Conservation (phyloP, 2,113 vertebrate genomes). For the Zonotrichia leucophrys region DNA sequence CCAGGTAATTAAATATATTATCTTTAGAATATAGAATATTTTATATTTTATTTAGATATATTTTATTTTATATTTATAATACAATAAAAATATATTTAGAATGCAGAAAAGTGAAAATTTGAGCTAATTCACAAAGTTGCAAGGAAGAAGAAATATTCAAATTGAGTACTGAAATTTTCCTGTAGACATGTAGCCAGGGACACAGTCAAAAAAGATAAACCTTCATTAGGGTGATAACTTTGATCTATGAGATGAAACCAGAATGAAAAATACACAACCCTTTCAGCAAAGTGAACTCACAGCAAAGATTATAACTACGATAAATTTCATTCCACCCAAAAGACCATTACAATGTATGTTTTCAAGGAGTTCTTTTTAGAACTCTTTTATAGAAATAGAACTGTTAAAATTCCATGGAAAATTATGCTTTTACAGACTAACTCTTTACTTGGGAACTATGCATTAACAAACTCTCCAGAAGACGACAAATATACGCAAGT, state of each 20-base stretch:
- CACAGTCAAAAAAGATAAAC: neutral
- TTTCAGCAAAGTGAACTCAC: neutral
- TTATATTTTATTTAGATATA: neutral
- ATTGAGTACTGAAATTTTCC: neutral
- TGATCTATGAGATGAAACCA: neutral
- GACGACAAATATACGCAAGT: rapidly evolving
- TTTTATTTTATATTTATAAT: neutral
- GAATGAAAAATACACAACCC: neutral
- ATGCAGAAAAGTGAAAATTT: neutral
- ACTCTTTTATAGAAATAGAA: neutral
- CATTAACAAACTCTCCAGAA: neutral
- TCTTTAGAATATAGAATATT: neutral
- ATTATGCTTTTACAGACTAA: neutral
- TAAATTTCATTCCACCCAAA: neutral
- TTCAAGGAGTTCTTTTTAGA: neutral
- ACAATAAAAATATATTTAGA: neutral
- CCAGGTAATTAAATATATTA: neutral
- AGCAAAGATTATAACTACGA: neutral
- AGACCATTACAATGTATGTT: neutral
- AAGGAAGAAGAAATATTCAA: neutral
- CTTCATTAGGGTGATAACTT: neutral
- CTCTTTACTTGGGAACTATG: neutral
- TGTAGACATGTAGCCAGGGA: neutral
- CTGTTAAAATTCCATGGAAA: neutral
- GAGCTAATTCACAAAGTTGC: neutral